Conservation (phyloP, 2,113 vertebrate species). For the Bucco capensis region DNA sequence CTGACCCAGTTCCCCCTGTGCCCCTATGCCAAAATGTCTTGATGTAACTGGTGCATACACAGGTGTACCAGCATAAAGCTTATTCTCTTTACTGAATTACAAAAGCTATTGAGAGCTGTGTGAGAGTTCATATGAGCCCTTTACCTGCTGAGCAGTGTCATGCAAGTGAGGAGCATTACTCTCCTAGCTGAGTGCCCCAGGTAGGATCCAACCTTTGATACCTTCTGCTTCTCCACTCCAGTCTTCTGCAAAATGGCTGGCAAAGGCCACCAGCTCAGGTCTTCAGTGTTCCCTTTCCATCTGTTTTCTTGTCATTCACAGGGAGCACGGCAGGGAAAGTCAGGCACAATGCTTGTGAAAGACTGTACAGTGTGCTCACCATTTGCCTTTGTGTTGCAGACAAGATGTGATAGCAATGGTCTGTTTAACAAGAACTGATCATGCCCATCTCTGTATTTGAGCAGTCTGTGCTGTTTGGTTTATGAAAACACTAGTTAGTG, state of each 20-base stretch:
- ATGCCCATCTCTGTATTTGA: not conserved
- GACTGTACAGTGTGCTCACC: fast-evolving
- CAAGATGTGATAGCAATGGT: not conserved
- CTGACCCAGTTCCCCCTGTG: not conserved
- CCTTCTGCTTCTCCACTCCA: not conserved
- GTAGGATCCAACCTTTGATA: not conserved
- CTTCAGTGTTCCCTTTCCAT: not conserved
- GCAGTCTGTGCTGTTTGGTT: not conserved
- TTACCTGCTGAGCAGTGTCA: not conserved
- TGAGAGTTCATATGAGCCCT: not conserved
- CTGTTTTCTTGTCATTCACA: not conserved
- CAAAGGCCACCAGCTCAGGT: not conserved
- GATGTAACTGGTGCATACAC: not conserved
- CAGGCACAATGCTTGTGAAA: not conserved
- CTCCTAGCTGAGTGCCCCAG: not conserved
- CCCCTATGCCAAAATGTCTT: not conserved
- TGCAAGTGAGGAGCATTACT: not conserved
- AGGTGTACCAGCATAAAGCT: not conserved
- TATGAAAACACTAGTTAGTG: not conserved
- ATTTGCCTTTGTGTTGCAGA: not conserved
- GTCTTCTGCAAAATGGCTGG: not conserved
- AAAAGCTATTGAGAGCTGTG: not conserved
- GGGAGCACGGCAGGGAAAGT: not conserved
- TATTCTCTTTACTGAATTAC: not conserved
- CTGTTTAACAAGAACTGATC: not conserved